A percentile compares a stretch with the other conserved stretches of the same genome.
phyloP scores from a whole-genome alignment of 2,888 invertebrate species.

The Meta bourneti region DNA sequence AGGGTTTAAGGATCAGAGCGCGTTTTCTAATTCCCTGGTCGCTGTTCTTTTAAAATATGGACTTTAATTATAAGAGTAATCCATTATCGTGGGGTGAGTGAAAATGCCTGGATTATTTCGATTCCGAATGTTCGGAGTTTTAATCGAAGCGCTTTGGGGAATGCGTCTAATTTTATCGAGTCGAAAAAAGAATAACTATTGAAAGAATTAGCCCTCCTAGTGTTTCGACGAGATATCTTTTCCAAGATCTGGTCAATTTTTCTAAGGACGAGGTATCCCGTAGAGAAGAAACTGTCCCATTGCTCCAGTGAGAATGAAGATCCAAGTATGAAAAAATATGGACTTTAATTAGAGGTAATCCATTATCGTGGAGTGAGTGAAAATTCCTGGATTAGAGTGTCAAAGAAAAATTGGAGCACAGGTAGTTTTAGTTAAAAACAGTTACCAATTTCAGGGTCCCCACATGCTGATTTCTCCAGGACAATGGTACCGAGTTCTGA shows the following conservation, averaged over 20 bases:
- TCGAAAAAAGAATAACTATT: neutral
- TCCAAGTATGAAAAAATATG: neutral
- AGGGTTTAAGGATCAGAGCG: neutral
- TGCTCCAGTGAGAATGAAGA: too few relatives aligned
- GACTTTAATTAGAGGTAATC: neutral
- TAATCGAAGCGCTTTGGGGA: neutral
- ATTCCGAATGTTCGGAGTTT: neutral
- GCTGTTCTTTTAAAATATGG: neutral
- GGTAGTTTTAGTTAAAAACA: neutral
- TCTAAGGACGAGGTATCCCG: too few relatives aligned
- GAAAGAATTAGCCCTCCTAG: too few relatives aligned
- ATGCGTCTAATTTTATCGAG: neutral
- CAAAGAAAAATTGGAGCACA: neutral
- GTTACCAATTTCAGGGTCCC: neutral
- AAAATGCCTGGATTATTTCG: neutral
- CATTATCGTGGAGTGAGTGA: neutral
- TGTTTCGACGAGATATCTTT: too few relatives aligned
- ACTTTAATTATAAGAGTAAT: neutral
- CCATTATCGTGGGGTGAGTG: neutral
- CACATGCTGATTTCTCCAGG: too few relatives aligned
- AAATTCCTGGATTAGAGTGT: neutral
- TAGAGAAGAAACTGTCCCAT: too few relatives aligned
- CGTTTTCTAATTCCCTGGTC: neutral
- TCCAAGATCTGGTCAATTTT: too few relatives aligned
- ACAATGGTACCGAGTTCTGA: too few relatives aligned